phyloP scores from a whole-genome alignment of 2,888 invertebrate species.

The Cephus sareptanus region DNA sequence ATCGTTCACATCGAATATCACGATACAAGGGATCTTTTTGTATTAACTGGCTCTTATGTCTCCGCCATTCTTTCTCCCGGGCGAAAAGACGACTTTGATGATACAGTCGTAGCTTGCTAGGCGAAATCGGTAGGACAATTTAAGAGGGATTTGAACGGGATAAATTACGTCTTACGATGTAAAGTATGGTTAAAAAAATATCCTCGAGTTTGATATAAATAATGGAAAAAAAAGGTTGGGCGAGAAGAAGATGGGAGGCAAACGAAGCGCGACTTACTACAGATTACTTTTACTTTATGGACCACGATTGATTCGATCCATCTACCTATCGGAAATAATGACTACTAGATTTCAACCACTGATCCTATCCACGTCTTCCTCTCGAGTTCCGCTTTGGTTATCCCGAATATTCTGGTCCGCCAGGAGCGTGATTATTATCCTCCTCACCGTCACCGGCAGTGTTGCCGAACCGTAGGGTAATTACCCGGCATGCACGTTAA shows the following conservation, averaged over 20 bases:
- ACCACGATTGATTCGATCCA: not conserved
- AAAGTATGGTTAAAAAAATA: not conserved
- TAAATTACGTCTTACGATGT: not conserved
- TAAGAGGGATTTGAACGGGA: constrained; percentile 18
- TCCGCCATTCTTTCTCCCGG: not conserved
- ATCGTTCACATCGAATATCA: not conserved
- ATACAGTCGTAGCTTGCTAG: constrained; percentile 14
- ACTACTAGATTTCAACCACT: not conserved
- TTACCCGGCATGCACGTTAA: constrained; percentile 35
- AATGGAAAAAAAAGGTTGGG: not conserved
- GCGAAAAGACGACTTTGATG: not conserved
- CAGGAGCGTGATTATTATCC: constrained; percentile 4
- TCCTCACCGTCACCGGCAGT: constrained; percentile 13
- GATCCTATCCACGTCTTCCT: not conserved
- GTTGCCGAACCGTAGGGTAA: constrained; percentile 34
- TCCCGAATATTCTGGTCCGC: not conserved
- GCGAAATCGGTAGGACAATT: constrained; percentile 12
- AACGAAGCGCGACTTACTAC: constrained; percentile 27
- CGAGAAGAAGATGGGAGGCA: constrained; percentile 4
- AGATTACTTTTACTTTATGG: not conserved
- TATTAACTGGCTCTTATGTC: not conserved
- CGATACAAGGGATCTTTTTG: not conserved
- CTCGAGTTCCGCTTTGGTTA: constrained; percentile 1
- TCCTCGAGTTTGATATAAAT: not conserved
- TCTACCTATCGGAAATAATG: not conserved